Percentiles rank a stretch among this genome's conserved stretches.
These are phyloP conservation scores for Megaceryle torquata DNA, from an alignment of 2,113 vertebrate genomes.

Conservation along the genomic window DNA sequence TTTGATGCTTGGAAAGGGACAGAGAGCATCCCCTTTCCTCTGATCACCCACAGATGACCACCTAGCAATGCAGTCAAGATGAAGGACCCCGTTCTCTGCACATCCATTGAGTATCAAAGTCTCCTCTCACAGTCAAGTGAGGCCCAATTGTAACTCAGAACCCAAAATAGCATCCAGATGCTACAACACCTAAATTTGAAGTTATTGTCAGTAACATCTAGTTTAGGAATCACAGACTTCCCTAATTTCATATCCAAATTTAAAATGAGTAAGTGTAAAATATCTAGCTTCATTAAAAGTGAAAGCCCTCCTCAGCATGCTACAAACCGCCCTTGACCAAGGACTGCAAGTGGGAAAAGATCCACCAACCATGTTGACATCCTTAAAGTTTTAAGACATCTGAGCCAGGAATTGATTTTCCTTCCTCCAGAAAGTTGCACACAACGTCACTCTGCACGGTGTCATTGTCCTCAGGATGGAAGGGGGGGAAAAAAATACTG, in stretches of 20 bases:
- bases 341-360: not conserved
- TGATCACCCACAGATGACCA: not conserved
- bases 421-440: not conserved
- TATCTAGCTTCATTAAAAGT: not conserved
- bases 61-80: rapidly evolving
- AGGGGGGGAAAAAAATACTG: not conserved
- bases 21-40: not conserved
- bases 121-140: not conserved
- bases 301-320: not conserved
- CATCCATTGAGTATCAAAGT: not conserved
- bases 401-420: not conserved
- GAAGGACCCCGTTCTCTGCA: not conserved
- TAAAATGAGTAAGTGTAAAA: not conserved
- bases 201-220: not conserved
- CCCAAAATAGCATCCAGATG: not conserved
- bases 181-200: not conserved
- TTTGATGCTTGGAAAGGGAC: not conserved
- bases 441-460: not conserved
- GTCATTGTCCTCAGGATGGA: not conserved
- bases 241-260: not conserved
- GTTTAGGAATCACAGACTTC: not conserved
- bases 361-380: not conserved
- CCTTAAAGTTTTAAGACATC: not conserved
- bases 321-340: not conserved
- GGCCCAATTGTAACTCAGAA: not conserved